phyloP scores from a whole-genome alignment of 2,113 vertebrate genomes.

The Ptilorrhoa leucosticta region DNA sequence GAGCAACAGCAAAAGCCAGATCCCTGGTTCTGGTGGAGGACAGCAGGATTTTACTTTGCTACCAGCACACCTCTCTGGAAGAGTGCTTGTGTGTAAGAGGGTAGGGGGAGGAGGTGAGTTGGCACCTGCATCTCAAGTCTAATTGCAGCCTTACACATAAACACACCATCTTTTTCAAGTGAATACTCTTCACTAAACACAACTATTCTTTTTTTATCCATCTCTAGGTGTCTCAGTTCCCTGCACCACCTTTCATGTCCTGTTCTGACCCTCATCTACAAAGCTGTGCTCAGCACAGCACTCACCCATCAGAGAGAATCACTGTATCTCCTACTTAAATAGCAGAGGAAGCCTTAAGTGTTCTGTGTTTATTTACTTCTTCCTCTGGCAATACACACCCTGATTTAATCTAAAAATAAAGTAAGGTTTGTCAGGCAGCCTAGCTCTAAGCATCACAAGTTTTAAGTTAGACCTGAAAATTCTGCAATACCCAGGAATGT shows the following conservation, averaged over 20 bases:
- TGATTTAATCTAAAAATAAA: slow-evolving; percentile 15
- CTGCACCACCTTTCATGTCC: not conserved
- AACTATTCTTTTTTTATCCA: not conserved
- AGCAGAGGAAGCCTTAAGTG: not conserved
- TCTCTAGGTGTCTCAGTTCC: not conserved
- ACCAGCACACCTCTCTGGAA: not conserved
- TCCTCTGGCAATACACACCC: not conserved
- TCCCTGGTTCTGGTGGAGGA: not conserved
- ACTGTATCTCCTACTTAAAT: not conserved
- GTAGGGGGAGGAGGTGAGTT: not conserved
- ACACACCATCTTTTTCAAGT: not conserved
- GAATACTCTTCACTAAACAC: not conserved
- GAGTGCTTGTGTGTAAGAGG: not conserved
- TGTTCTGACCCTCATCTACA: not conserved
- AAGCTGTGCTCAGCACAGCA: not conserved
- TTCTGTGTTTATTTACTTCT: slow-evolving; percentile 19
- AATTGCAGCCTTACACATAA: not conserved
- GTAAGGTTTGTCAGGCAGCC: not conserved
- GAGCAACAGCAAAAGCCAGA: not conserved
- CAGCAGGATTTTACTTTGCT: not conserved
- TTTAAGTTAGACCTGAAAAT: not conserved
- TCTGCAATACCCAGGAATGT: not conserved
- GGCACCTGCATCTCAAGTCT: not conserved
- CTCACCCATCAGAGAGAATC: not conserved
- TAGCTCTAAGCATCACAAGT: not conserved